Evolutionary conservation across 2,888 invertebrate genomes (phyloP), one percentile per base, ranked within the genome.

Genomic region (Muscina levida): DNA sequence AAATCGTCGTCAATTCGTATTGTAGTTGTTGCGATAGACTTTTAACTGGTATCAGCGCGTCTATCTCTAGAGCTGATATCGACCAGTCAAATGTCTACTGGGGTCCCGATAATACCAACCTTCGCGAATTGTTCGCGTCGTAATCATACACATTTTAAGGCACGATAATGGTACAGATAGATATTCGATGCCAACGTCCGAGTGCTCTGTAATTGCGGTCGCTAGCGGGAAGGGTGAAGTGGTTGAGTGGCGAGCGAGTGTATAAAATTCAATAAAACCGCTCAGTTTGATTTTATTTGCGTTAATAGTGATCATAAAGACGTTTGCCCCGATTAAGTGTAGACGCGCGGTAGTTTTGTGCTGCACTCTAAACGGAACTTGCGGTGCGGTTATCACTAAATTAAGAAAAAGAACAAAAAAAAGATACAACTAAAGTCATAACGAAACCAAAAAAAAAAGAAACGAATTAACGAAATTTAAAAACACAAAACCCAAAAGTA

Each of bases 1-100:
- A 39, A 59, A 39, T 59, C 42, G 62, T 42, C 42, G 62, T 42
- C 42, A 62, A 22, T 62, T 31, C 31, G 31, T 31, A 8, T 48
- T 68, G 42, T 59, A 44, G 13, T 72, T 70, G 57, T 66, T 76
- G 53, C 66, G 59, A 37, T 73, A 37, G 24, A 22, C 10, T 70
- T 72, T 74, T 65, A 66, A 74, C 74, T 71, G 66, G 67, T 62
- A 19, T 37, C 39, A 72, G 71, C 15, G 17, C 59, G 51, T 59
- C 62, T 77, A 79, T 59, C 72, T 59, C 68, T 77, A 62, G 67
- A 74, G 76, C 77, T 81, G 81, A 74, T 81, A 81, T 77, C 74
- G 74, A 53, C 62, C 71, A 48, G 48, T 22, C 24, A 62, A 75
- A 72, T 72, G 74, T 72, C 77, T 81, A 70, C 72, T 71, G 74